Evolutionary conservation across 2,797 vertebrate genomes (phyloP), one percentile per base, ranked within the genome.

Genomic region (Platyrinchus mystaceus): DNA sequence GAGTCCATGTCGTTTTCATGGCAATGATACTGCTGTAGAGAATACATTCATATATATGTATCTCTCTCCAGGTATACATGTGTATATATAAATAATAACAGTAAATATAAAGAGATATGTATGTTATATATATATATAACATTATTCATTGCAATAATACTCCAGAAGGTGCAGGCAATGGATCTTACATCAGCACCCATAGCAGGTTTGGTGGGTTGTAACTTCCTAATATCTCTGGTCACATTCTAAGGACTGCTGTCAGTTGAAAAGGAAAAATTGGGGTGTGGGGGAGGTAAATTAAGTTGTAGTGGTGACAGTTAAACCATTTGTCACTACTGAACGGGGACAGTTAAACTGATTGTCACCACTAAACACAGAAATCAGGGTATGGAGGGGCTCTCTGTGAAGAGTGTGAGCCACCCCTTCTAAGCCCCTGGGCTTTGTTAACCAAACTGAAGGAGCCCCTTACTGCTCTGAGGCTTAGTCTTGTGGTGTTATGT

Each of bases 401-500:
- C 2, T 1, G 1, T 80, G 64, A 75, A 30, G 56, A 73, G 30
- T 2, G 1, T 8, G 12, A 83, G 64, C 50, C 10, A 12, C 20
- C 17, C 27, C 7, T 83, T 53, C 37, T n/a, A 60, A 89, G 52
- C 56, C 16, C 63, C 64, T 64, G 23, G 6, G 28, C 43, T 80
- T 63, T n/a, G 16, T 44, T 86, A 36, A 26, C 27, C 43, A 24
- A 14, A 64, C 8, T 27, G 37, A 71, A 36, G 1, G 3, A 84
- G 66, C 5, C 21, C 3, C 32, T 66, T n/a, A 10, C 55, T 89
- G 4, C 56, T 67, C 34, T 15, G 21, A 56, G 15, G 14, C 44
- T 78, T 27, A 21, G 14, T 22, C n/a, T 62, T 36, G 6, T 4
- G 18, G 28, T 0, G 0, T 66, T 50, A 13, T 2, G 4, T 55